These are phyloP conservation scores for Xiphorhynchus elegans DNA, from an alignment of 2,113 vertebrate genomes.

Conservation along the genomic window DNA sequence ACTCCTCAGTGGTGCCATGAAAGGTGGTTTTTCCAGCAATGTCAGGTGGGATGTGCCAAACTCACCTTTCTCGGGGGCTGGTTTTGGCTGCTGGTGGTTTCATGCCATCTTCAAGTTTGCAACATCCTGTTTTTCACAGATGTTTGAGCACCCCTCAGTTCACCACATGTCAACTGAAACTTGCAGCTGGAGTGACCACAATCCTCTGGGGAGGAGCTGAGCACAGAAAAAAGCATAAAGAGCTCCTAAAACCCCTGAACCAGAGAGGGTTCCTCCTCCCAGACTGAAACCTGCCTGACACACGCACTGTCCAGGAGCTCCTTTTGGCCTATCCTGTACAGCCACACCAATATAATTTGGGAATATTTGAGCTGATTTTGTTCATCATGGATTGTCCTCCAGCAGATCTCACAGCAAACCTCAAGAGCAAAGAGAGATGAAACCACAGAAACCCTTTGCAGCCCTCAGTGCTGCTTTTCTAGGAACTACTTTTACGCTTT, in stretches of 20 bases:
- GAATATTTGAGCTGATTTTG: not conserved
- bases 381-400: not conserved
- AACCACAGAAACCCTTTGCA: not conserved
- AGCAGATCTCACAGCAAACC: not conserved
- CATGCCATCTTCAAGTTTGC: rapidly evolving
- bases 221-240: not conserved
- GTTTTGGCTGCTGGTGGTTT: not conserved
- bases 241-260: not conserved
- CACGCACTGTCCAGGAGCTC: rapidly evolving
- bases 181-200: not conserved
- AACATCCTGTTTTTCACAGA: not conserved
- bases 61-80: rapidly evolving
- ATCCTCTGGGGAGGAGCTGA: rapidly evolving
- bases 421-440: not conserved
- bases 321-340: not conserved
- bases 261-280: not conserved
- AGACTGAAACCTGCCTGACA: not conserved
- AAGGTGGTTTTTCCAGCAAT: not conserved
- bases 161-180: rapidly evolving
- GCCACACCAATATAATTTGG: not conserved
- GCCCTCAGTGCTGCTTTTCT: rapidly evolving
- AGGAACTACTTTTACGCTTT: not conserved
- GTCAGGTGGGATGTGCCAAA: not conserved
- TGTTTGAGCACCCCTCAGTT: not conserved
- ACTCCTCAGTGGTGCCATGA: rapidly evolving